Base-by-base conservation (phyloP, 2,797 vertebrate species). In the Premnoplex brunnescens region DNA sequence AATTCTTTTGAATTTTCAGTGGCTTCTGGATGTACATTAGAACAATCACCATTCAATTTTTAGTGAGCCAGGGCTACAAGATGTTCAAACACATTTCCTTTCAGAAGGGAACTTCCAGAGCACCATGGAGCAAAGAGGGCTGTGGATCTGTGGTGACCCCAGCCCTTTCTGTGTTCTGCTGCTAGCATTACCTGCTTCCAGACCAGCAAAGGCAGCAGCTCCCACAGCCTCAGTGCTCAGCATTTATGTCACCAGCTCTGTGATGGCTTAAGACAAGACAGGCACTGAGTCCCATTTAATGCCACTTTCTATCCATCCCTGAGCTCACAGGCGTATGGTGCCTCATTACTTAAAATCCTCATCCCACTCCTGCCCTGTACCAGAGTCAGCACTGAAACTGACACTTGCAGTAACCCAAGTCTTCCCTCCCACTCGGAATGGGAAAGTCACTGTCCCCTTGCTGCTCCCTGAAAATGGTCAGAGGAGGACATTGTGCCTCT, bases 271-370 rank as follows among this genome's bases (percentile, higher is more conserved):
- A 90, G 75, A 84, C 78, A 71, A 94, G 79, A 88, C 76, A 84
- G 89, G 79, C 91, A 96, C 66, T 0, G 0, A 66, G 69, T 91
- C 91, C 80, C 83, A 69, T 75, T 89, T 93, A 91, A 83, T 73
- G 73, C 88, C 73, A 84, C 49, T 86, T 37, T 85, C 79, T 54
- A 78, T 91, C 88, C 76, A 91, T 92, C 91, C 95, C 28, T 10
- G 76, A 80, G 58, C 76, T 89, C 79, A 43, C 68, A 74, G 87
- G 44, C 0, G 0, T 60, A 73, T 77, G 9, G 23, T 64, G 58
- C 83, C 41, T 93, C 79, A 72, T 94, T 91, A 83, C 78, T 85
- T 80, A 90, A 89, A 95, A 92, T 37, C 62, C 76, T 75, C 48
- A 48, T 51, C 60, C 20, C 0, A 0, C 66, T 82, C 36, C 44